Percentiles rank a stretch among this genome's conserved stretches.
These are phyloP conservation scores for Syrista parreyssii DNA, from an alignment of 2,888 invertebrate genomes.

Conservation along the genomic window DNA sequence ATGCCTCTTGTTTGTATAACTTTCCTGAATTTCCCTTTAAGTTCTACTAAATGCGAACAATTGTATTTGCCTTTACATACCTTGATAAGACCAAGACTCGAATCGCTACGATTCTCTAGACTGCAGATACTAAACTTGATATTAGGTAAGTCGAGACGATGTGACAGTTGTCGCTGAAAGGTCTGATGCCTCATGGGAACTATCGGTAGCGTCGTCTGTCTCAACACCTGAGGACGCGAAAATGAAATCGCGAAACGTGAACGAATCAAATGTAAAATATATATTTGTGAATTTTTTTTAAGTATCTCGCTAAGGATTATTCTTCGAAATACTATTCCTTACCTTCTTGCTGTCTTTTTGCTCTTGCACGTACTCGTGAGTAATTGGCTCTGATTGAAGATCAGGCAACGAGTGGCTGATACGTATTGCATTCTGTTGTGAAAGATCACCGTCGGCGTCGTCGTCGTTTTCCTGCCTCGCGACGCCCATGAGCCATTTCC, in stretches of 20 bases:
- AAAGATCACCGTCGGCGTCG: slow-evolving; percentile 68
- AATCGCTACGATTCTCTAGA: slow-evolving; percentile 76
- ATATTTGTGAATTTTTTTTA: no score
- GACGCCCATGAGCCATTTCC: slow-evolving; percentile 75
- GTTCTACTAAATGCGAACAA: slow-evolving; percentile 3
- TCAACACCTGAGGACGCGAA: slow-evolving; percentile 71
- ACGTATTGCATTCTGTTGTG: slow-evolving; percentile 76
- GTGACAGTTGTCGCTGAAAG: slow-evolving; percentile 84
- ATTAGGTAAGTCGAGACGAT: slow-evolving; percentile 80
- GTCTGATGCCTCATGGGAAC: slow-evolving; percentile 85
- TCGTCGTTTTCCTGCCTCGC: slow-evolving; percentile 54
- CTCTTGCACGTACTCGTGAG: slow-evolving; percentile 78
- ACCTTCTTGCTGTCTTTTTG: slow-evolving; percentile 80
- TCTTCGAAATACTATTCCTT: slow-evolving; percentile 30
- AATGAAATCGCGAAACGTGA: neutral
- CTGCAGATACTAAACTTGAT: slow-evolving; percentile 85
- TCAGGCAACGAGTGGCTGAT: slow-evolving; percentile 83
- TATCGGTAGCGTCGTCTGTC: slow-evolving; percentile 85
- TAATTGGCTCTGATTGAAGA: slow-evolving; percentile 76
- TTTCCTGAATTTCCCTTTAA: neutral
- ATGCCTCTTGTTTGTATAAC: neutral
- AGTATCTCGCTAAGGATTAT: no score
- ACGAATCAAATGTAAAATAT: neutral
- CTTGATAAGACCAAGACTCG: slow-evolving; percentile 79
- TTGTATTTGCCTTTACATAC: slow-evolving; percentile 62